Conservation (phyloP, 2,888 invertebrate species). For the Nudaria mundana region DNA sequence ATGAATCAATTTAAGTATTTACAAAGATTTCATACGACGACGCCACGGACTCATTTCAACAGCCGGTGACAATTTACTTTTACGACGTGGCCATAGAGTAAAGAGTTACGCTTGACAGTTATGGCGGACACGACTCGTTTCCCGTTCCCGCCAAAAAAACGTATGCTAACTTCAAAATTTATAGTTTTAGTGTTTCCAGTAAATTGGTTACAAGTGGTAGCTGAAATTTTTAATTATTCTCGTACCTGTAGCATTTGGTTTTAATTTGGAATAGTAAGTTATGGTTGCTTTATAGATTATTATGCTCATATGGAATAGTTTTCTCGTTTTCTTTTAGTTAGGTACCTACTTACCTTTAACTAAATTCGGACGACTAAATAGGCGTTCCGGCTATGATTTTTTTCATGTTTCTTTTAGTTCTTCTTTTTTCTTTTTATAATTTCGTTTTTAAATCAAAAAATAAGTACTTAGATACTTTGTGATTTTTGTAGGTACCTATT, state of each 20-base stretch:
- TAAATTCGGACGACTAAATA: no score
- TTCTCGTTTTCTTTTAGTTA: no score
- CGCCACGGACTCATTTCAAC: constrained; percentile 56
- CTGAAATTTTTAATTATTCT: constrained; percentile 13
- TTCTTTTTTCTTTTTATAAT: no score
- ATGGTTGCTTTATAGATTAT: background rate
- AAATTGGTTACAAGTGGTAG: constrained; percentile 37
- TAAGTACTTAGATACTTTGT: no score
- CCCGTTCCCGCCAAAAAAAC: constrained; percentile 61
- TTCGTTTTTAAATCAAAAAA: no score
- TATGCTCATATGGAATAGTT: no score
- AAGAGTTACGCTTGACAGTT: constrained; percentile 78
- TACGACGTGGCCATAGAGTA: constrained; percentile 71
- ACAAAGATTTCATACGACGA: constrained; percentile 46
- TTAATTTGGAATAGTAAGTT: background rate
- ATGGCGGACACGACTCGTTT: constrained; percentile 70
- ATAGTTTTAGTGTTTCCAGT: constrained; percentile 40
- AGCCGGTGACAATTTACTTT: constrained; percentile 79
- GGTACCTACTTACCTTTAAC: no score
- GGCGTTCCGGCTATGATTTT: no score
- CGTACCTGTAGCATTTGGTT: constrained; percentile 8
- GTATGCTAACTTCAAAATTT: constrained; percentile 31
- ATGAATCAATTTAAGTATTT: constrained; percentile 65
- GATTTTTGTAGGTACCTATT: no score
- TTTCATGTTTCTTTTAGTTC: no score